phyloP scores from a whole-genome alignment of 2,113 vertebrate species.

The Eolophus roseicapilla region DNA sequence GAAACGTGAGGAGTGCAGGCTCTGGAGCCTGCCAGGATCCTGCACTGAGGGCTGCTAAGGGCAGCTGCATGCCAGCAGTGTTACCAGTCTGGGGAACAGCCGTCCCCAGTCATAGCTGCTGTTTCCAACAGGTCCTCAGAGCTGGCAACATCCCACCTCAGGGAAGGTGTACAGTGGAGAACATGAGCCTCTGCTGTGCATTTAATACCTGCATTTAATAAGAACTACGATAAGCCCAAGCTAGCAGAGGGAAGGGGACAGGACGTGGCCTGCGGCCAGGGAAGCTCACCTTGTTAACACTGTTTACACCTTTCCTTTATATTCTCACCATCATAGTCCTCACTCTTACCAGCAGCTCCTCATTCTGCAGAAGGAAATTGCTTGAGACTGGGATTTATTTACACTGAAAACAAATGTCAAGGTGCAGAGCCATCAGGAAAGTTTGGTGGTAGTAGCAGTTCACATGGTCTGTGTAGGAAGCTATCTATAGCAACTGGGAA shows the following conservation, averaged over 20 bases:
- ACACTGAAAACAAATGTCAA: neutral
- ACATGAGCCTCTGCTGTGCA: accelerated
- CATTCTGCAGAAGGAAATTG: neutral
- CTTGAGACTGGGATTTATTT: neutral
- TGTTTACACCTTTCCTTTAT: neutral
- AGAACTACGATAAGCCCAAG: neutral
- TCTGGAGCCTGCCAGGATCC: accelerated
- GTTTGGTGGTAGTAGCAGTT: neutral
- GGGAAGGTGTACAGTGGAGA: neutral
- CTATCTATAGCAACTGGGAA: neutral
- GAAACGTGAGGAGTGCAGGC: accelerated
- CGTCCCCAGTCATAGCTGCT: accelerated
- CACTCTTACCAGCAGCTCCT: neutral
- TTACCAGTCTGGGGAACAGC: neutral
- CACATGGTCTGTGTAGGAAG: neutral
- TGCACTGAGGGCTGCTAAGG: no score
- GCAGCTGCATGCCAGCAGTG: accelerated
- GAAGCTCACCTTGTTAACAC: neutral
- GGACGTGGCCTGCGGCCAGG: accelerated
- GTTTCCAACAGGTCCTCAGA: accelerated
- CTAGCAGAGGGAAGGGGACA: neutral
- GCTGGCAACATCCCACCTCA: accelerated
- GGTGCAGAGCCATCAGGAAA: neutral
- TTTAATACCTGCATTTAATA: accelerated
- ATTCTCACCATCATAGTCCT: neutral